Base-by-base conservation (phyloP, 1,140 invertebrate species). In the Polypedilum vanderplanki region DNA sequence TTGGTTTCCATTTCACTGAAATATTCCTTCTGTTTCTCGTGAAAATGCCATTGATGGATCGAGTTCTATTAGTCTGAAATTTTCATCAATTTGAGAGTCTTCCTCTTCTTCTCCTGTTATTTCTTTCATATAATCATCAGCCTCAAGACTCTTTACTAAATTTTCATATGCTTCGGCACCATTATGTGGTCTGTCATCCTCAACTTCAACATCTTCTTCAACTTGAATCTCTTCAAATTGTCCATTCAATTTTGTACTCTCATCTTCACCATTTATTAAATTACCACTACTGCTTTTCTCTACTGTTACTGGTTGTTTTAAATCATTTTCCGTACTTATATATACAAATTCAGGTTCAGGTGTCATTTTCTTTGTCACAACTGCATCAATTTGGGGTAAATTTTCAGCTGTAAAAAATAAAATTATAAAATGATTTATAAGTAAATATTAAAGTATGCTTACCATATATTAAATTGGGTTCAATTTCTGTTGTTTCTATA, bases 131-230 rank as follows among this genome's bases (percentile, higher is more conserved):
- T 33, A 33, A 33, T 33, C 24, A 70, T 70, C 65, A 18, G 17
- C 65, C 20, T 70, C 65, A 22, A 70, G 65, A 70, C 65, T 70
- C 20, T 20, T 70, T 22, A 70, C 65, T 20, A 70, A 22, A 70
- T 70, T 70, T 4, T 70, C 65, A 70, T 70, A 70, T 20, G 65
- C 65, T 70, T 70, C 65, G 10, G 65, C 65, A 12, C 65, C 65
- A 70, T 70, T 70, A 20, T 70, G 65, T 18, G 65, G 15, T 1
- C 65, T 18, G 3, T 18, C 9, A n/a, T 70, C 65, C 18, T 18
- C 65, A 2, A 18, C 65, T 18, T 57, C 12, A 4, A 57, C 18
- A n/a, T 18, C 65, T 2, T 70, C 65, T 18, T 57, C 12, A 4
- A 57, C 4, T 15, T 57, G 46, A 57, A 57, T n/a, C 15, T 57